Evolutionary conservation across 2,797 vertebrate species (phyloP), one percentile per base, ranked within the genome.

Genomic region (Trachurus trachurus): DNA sequence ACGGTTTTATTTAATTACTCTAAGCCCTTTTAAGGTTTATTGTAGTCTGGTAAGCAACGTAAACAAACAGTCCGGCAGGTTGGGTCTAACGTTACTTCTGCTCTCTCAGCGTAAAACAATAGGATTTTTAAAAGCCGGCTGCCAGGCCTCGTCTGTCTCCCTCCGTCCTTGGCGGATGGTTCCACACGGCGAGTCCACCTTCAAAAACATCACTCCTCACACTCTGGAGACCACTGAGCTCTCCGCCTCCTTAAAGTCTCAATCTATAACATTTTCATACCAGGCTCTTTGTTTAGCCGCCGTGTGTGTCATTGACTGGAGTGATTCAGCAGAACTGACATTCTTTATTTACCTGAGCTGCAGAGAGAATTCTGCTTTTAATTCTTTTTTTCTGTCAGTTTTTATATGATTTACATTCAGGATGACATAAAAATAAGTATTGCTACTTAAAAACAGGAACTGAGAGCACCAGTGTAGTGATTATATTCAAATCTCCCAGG

Each of bases 1-100:
- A 53, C n/a, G 13, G 52, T 78, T 74, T 65, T 1, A 79, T 76
- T 76, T 63, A 63, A 76, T 71, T 37, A 74, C 67, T 31, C 37
- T 29, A 12, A 45, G 47, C 37, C 31, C n/a, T 6, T 13, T 2
- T 29, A 39, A 31, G 58, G 37, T 82, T 82, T 74, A 71, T 59
- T 58, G 44, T 59, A 9, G 9, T 74, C 42, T 50, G 42, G 0
- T 62, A 40, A 34, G 45, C 50, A 22, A 17, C 26, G 44, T 31
- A 40, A 53, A 17, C 15, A 37, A 11, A 42, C 34, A 34, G 6
- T 66, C 57, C 67, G 54, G 37, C 59, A n/a, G 34, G 16, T 42
- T 34, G 17, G 67, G 34, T 59, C 26, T 1, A 49, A 60, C 47
- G 16, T 44, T 11, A 53, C 39, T 42, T 65, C 22, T 26, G 0